These are phyloP conservation scores for Emmelina monodactyla DNA, from an alignment of 2,888 invertebrate genomes.

Conservation along the genomic window DNA sequence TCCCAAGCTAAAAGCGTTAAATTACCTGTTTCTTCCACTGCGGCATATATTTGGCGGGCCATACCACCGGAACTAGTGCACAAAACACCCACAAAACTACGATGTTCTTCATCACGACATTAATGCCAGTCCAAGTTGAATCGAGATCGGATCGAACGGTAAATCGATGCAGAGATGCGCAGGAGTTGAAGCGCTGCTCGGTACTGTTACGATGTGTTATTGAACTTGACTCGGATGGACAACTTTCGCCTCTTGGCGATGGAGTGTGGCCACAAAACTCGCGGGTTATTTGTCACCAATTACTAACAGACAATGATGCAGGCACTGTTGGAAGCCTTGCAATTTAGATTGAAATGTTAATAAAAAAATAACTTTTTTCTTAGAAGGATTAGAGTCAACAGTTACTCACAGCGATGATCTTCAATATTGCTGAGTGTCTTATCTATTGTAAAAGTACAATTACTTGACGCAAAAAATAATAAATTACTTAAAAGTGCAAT, in stretches of 20 bases:
- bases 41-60: conserved; percentile 70
- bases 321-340: too few species aligned
- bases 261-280: too few species aligned
- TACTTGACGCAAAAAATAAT: too few species aligned
- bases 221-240: conserved; percentile 48
- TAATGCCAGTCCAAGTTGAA: conserved; percentile 13
- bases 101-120: conserved; percentile 25
- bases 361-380: too few species aligned
- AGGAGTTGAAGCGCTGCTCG: conserved; percentile 26
- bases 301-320: too few species aligned
- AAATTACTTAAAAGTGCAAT: too few species aligned
- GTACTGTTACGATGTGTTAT: conserved; percentile 53
- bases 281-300: too few species aligned
- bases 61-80: conserved; percentile 30
- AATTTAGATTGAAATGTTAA: too few species aligned
- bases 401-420: too few species aligned
- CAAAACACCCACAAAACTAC: conserved; percentile 27
- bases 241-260: conserved; percentile 43
- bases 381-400: too few species aligned
- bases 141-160: not conserved
- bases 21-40: conserved; percentile 83
- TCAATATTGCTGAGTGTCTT: too few species aligned
- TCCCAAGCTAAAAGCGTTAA: conserved; percentile 9
- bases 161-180: conserved; percentile 4
- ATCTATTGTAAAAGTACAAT: too few species aligned